Conservation (phyloP, 2,888 invertebrate genomes). For the Aethes cnicana region DNA sequence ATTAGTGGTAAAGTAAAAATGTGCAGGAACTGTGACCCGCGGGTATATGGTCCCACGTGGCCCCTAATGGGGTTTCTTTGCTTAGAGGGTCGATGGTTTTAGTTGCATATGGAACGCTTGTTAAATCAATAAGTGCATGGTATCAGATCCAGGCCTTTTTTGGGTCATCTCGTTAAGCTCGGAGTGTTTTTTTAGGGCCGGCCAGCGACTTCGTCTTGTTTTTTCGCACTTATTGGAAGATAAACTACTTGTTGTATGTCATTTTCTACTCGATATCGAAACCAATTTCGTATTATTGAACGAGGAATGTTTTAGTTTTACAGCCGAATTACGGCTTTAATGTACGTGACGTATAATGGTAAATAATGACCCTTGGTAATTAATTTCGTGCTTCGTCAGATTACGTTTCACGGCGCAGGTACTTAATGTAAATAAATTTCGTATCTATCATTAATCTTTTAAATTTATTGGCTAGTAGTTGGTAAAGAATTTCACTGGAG, state of each 20-base stretch:
- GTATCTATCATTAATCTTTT: slow-evolving; percentile 74
- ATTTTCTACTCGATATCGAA: too few relatives aligned
- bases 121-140: slow-evolving; percentile 61
- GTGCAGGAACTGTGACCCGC: slow-evolving; percentile 72
- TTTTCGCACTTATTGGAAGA: too few relatives aligned
- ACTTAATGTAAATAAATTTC: slow-evolving; percentile 70
- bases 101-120: slow-evolving; percentile 71
- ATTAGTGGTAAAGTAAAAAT: slow-evolving; percentile 81
- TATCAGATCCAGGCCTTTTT: slow-evolving; percentile 27
- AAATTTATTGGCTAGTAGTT: slow-evolving; percentile 70
- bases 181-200: background rate
- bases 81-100: slow-evolving; percentile 69
- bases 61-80: slow-evolving; percentile 76
- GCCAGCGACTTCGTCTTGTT: background rate
- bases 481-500: slow-evolving; percentile 56
- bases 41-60: slow-evolving; percentile 68
- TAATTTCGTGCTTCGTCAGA: slow-evolving; percentile 68
- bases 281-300: too few relatives aligned
- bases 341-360: slow-evolving; percentile 44
- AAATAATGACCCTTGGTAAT: slow-evolving; percentile 62
- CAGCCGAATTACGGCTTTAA: slow-evolving; percentile 15
- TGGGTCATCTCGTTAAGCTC: slow-evolving; percentile 6
- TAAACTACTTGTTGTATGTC: too few relatives aligned
- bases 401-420: slow-evolving; percentile 68
- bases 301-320: too few relatives aligned